A percentile compares a stretch with the other conserved stretches of the same genome.
Conservation (phyloP, 2,113 vertebrate genomes). For the Pterophyllum scalare region DNA sequence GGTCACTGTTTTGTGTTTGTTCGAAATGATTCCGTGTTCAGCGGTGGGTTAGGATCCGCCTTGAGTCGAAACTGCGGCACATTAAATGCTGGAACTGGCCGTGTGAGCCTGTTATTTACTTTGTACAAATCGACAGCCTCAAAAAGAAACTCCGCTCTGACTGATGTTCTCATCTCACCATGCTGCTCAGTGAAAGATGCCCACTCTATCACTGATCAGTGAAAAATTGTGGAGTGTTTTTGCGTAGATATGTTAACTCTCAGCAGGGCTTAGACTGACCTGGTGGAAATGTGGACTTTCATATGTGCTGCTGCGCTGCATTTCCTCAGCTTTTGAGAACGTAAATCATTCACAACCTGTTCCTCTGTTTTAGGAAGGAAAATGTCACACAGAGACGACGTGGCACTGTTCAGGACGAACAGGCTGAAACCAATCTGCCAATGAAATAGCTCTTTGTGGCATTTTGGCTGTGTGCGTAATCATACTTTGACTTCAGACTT, state of each 20-base stretch:
- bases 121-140: constrained; percentile 49
- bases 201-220: constrained; percentile 45
- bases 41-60: not conserved
- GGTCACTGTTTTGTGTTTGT: not conserved
- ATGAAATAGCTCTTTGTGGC: constrained; percentile 5
- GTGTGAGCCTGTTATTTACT: constrained; percentile 38
- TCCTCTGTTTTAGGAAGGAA: constrained; percentile 11
- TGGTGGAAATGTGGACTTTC: constrained; percentile 20
- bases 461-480: not conserved
- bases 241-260: constrained; percentile 43
- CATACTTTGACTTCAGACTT: constrained; percentile 1
- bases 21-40: not conserved
- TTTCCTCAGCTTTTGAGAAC: not conserved
- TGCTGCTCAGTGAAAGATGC: constrained; percentile 34
- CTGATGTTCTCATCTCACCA: constrained; percentile 56
- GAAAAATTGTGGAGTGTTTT: constrained; percentile 45
- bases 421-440: constrained; percentile 7
- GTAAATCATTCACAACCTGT: not conserved
- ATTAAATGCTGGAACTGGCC: constrained; percentile 12
- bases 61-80: not conserved
- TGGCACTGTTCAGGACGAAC: not conserved
- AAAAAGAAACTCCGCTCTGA: constrained; percentile 45
- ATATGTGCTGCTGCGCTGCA: constrained; percentile 5
- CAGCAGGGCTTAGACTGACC: constrained; percentile 34
- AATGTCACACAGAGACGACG: constrained; percentile 4